Conservation (phyloP, 1,140 invertebrate species). For the Lamellibrachia luymesi region DNA sequence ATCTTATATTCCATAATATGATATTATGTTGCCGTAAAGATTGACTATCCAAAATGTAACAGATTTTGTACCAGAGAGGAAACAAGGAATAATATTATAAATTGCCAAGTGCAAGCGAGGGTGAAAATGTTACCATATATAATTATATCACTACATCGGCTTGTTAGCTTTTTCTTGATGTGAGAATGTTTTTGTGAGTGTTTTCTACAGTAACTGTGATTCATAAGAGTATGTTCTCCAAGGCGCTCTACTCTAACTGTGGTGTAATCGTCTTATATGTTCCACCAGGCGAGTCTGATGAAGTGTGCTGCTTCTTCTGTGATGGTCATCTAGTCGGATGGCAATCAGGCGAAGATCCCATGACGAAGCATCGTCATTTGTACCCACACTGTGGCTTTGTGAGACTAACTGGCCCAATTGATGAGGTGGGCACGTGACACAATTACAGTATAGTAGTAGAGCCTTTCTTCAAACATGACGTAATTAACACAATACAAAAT, state of each 20-base stretch:
- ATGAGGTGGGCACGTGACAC: neutral
- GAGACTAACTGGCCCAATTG: neutral
- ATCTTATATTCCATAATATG: no score
- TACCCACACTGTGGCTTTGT: neutral
- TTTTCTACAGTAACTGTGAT: neutral
- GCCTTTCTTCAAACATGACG: no score
- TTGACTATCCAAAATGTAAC: no score
- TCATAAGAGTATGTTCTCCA: neutral
- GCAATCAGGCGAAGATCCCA: neutral
- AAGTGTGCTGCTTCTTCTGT: neutral
- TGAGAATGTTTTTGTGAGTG: neutral
- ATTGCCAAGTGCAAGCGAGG: neutral
- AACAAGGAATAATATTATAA: neutral
- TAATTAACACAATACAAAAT: no score
- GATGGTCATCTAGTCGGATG: neutral
- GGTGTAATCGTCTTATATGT: neutral
- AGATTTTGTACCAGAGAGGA: no score
- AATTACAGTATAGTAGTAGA: neutral
- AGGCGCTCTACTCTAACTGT: neutral
- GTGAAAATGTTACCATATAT: neutral
- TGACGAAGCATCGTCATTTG: neutral
- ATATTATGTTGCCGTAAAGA: no score
- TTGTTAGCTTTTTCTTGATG: neutral
- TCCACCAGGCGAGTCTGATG: neutral
- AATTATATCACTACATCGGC: no score